Conservation (phyloP, 2,113 vertebrate species). For the Tragelaphus strepsiceros region DNA sequence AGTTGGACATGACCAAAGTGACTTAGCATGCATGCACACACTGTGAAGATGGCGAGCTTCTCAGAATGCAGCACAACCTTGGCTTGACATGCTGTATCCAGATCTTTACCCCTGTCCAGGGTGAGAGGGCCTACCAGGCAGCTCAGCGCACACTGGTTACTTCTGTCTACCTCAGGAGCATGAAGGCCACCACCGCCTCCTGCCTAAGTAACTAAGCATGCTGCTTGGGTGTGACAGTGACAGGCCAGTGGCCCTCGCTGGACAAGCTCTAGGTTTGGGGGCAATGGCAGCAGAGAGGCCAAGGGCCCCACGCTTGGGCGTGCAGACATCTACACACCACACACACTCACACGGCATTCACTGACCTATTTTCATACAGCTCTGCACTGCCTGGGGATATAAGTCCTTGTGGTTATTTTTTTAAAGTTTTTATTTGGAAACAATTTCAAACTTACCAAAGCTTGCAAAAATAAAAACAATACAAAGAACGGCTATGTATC, state of each 20-base stretch:
- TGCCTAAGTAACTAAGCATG: background rate
- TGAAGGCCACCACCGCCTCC: background rate
- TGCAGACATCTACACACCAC: background rate
- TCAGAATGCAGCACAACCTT: background rate
- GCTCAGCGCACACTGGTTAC: background rate
- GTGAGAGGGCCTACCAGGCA: background rate
- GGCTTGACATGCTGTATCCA: background rate
- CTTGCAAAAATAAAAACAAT: background rate
- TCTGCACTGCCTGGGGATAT: background rate
- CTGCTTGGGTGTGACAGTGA: background rate
- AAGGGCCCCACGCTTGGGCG: background rate
- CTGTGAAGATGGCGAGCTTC: background rate
- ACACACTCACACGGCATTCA: background rate
- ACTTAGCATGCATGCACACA: background rate
- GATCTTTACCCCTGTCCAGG: no score
- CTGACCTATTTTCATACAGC: background rate
- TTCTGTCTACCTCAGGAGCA: background rate
- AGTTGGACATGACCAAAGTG: background rate
- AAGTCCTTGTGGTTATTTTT: background rate
- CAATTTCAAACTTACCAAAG: slow-evolving; percentile 2
- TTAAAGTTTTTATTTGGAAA: background rate
- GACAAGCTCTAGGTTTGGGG: background rate
- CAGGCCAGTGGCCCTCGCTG: background rate
- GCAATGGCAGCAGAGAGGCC: background rate
- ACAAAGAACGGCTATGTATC: background rate